phyloP scores from a whole-genome alignment of 2,113 vertebrate genomes.

The Psilopogon haemacephalus region DNA sequence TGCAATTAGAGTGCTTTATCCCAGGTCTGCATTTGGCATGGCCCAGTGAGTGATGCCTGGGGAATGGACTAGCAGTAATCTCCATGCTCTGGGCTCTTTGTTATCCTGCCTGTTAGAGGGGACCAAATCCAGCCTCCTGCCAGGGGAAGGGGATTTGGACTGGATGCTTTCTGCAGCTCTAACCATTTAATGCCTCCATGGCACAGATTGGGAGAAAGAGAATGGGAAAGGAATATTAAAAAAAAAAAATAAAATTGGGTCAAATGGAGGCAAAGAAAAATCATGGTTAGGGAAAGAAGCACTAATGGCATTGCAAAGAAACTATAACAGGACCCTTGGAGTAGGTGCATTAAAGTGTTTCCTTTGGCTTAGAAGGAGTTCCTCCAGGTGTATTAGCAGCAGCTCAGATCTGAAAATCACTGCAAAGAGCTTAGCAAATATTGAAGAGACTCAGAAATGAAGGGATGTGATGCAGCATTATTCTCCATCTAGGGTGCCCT shows the following conservation, averaged over 20 bases:
- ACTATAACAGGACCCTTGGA: background rate
- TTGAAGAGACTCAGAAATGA: background rate
- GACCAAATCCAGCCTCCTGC: background rate
- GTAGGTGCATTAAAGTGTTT: background rate
- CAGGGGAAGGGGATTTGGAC: background rate
- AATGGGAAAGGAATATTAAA: background rate
- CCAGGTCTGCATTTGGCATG: constrained; percentile 2
- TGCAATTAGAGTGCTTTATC: constrained; percentile 28
- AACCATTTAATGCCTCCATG: background rate
- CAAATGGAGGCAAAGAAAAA: background rate
- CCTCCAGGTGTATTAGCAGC: background rate
- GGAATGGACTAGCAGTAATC: background rate
- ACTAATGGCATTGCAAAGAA: background rate
- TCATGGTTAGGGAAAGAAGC: background rate
- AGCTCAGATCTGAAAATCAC: background rate
- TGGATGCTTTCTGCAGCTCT: background rate
- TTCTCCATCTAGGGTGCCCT: background rate
- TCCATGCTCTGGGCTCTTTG: background rate
- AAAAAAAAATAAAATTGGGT: background rate
- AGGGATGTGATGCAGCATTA: fast-evolving
- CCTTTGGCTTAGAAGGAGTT: background rate
- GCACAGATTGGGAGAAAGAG: background rate
- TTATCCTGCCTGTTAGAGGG: background rate
- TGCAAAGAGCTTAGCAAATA: background rate
- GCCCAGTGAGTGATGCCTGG: background rate